Evolutionary conservation across 2,888 invertebrate species (phyloP).

Genomic region (Balanococcus diminutus): DNA sequence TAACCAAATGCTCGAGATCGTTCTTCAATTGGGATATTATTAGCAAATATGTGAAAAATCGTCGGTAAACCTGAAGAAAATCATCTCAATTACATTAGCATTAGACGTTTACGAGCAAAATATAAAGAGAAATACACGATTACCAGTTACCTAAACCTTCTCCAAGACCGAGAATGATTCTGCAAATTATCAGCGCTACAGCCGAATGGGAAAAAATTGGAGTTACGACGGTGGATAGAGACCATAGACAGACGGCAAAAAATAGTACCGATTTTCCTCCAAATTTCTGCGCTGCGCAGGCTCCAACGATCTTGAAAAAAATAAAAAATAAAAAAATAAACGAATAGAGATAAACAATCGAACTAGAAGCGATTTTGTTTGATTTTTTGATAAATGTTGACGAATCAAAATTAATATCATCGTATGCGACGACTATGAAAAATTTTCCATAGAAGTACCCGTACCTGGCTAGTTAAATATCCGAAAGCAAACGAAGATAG

Average conservation of each 20-base stretch:
- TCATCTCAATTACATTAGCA: neutral
- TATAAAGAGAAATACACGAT: neutral
- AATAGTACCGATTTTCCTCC: slow-evolving; percentile 74
- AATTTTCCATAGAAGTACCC: no score
- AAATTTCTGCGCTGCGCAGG: slow-evolving; percentile 71
- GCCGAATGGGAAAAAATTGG: slow-evolving; percentile 73
- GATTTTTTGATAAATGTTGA: no score
- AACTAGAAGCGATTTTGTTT: neutral
- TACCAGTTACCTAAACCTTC: slow-evolving; percentile 71
- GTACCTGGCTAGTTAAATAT: slow-evolving; percentile 76
- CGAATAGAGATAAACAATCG: neutral
- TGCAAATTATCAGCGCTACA: slow-evolving; percentile 68
- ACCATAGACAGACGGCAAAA: slow-evolving; percentile 75
- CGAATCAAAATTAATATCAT: no score
- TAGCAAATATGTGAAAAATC: slow-evolving; percentile 76
- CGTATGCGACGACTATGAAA: no score
- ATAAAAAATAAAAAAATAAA: neutral
- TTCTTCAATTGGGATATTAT: slow-evolving; percentile 74
- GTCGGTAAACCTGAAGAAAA: slow-evolving; percentile 71
- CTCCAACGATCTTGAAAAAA: slow-evolving; percentile 67
- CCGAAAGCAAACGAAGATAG: slow-evolving; percentile 77
- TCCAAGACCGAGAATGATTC: slow-evolving; percentile 73
- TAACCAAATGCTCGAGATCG: slow-evolving; percentile 76
- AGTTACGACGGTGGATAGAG: slow-evolving; percentile 73
- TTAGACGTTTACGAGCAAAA: neutral